A percentile compares a stretch with the other conserved stretches of the same genome.
These are phyloP conservation scores for Alloscopus bannaensis DNA, from an alignment of 2,888 invertebrate species.

Conservation along the genomic window DNA sequence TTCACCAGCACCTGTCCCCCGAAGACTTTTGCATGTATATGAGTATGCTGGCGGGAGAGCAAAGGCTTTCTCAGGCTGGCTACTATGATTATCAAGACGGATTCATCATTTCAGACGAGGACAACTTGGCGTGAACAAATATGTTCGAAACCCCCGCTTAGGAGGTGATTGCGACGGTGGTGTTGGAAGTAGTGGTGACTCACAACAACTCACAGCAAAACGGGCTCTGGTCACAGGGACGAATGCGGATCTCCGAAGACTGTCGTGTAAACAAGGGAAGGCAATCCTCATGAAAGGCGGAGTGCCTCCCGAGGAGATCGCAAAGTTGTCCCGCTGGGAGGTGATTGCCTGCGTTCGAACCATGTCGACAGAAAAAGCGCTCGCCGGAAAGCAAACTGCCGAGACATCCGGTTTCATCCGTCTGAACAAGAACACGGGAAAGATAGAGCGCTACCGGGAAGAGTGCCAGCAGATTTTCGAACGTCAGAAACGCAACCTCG, in stretches of 20 bases:
- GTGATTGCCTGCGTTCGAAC: slow-evolving; percentile 99
- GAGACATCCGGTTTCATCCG: slow-evolving; percentile 99
- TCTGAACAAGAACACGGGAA: slow-evolving; percentile 92
- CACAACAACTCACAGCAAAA: neutral
- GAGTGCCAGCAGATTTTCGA: slow-evolving; percentile 99
- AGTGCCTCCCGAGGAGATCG: slow-evolving; percentile 96
- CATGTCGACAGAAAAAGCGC: slow-evolving; percentile 97
- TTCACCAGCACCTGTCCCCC: slow-evolving; percentile 98
- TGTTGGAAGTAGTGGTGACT: neutral
- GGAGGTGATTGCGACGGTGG: slow-evolving; percentile 17
- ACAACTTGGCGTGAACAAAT: slow-evolving; percentile 13
- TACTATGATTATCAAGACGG: slow-evolving; percentile 96
- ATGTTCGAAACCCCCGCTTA: slow-evolving; percentile 24
- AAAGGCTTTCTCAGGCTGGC: slow-evolving; percentile 88
- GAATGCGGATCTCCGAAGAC: slow-evolving; percentile 95
- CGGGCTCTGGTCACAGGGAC: neutral
- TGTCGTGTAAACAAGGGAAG: slow-evolving; percentile 97
- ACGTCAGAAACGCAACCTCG: slow-evolving; percentile 94
- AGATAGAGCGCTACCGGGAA: slow-evolving; percentile 96
- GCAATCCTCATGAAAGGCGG: slow-evolving; percentile 96
- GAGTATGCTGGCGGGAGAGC: slow-evolving; percentile 98
- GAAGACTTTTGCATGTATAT: slow-evolving; percentile 99
- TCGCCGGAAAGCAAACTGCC: slow-evolving; percentile 89
- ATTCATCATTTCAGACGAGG: slow-evolving; percentile 83
- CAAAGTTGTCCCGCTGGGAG: slow-evolving; percentile 93